Conservation (phyloP, 2,888 invertebrate genomes). For the Drosophila crucigera region DNA sequence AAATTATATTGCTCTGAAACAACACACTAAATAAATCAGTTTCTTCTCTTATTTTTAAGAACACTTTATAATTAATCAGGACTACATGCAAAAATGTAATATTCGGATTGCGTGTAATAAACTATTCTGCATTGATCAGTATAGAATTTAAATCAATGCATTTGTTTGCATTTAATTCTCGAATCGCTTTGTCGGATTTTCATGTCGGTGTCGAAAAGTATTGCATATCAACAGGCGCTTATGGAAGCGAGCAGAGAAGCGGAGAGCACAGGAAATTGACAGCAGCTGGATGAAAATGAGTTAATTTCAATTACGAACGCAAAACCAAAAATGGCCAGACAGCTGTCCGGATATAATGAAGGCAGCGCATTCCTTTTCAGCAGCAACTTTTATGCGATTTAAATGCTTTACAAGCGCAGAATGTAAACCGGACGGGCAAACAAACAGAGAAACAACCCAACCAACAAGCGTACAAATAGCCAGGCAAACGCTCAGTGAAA, state of each 20-base stretch:
- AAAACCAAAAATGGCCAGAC: constrained; percentile 10
- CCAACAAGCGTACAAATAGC: constrained; percentile 22
- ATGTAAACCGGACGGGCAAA: constrained; percentile 49
- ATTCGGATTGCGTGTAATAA: not conserved
- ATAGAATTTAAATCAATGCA: not conserved
- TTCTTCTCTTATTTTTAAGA: too few relatives aligned
- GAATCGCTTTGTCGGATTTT: not conserved
- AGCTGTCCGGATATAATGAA: constrained; percentile 33
- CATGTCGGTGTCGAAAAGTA: constrained; percentile 9
- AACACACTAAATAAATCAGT: not conserved
- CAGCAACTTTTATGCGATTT: constrained; percentile 55
- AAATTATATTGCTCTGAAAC: not conserved
- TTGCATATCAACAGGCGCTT: constrained; percentile 37
- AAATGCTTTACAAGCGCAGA: constrained; percentile 64
- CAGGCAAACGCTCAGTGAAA: constrained; percentile 21
- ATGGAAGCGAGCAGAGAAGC: not conserved
- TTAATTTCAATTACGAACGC: constrained; percentile 66
- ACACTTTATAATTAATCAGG: not conserved
- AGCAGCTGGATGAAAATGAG: constrained; percentile 31
- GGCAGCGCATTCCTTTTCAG: constrained; percentile 20
- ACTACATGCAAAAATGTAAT: not conserved
- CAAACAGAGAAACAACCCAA: constrained; percentile 28
- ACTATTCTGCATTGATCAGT: not conserved
- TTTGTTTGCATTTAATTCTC: not conserved
- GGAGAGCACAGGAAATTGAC: not conserved